Evolutionary conservation across 2,888 invertebrate genomes (phyloP), one percentile per base, ranked within the genome.

Genomic region (Hanleya hanleyi): DNA sequence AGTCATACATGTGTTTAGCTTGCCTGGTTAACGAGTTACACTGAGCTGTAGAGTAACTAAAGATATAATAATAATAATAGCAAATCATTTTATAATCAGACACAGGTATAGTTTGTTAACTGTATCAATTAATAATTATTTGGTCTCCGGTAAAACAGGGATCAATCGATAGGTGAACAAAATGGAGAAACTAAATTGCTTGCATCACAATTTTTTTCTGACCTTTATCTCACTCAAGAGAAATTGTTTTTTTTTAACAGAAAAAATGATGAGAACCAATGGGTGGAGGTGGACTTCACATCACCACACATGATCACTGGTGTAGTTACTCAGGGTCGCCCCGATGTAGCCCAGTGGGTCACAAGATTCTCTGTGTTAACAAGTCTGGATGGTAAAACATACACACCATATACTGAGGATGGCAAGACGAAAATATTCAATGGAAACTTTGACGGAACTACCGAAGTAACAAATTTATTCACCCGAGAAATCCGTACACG

Each of bases 401-500:
- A 77, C 64, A 35, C 12, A 3, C 71, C 72, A 5, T 76, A 77
- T 70, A 72, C 36, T 2, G 73, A 77, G 22, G 72, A 51, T 35
- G 66, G 57, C 12, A 33, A 67, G 12, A 38, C 77, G 1, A 72
- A 61, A 7, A 66, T 76, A 3, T 79, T 82, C 62, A 33, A 15
- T 22, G 80, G 75, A 41, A 82, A 80, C 69, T 47, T 26, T n/a
- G 79, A 82, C 70, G 64, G 69, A 47, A 69, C 71, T 47, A 76
- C 77, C 1, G 61, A 62, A 15, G 75, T 76, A 15, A 70, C 26
- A 18, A 73, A 69, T 37, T 73, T 81, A 67, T 82, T 87, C 69
- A 83, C 81, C 70, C 71, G 80, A 61, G 82, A 83, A 68, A 76
- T 87, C 22, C 73, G 74, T n/a, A 81, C 84, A 1, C 73, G 77